A percentile compares a stretch with the other conserved stretches of the same genome.
phyloP scores from a whole-genome alignment of 2,888 invertebrate genomes.

The Julus scandinavius region DNA sequence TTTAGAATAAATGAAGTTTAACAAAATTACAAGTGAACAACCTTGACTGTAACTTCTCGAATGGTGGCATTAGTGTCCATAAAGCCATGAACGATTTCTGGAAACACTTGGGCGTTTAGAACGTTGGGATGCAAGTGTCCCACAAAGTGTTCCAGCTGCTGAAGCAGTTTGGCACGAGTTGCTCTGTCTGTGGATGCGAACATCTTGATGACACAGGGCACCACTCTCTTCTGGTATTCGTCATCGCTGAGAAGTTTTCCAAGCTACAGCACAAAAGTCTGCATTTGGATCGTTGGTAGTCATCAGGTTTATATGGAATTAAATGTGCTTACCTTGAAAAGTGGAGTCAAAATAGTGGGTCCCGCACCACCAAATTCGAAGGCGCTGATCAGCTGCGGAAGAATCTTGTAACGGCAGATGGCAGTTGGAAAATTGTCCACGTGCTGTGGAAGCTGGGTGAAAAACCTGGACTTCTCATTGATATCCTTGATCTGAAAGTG shows the following conservation, averaged over 20 bases:
- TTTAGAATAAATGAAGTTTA: too few relatives aligned
- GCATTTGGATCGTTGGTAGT: background rate
- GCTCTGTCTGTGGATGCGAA: constrained; percentile 96
- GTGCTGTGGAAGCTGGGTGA: constrained; percentile 83
- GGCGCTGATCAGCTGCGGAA: constrained; percentile 93
- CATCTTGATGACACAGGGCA: constrained; percentile 96
- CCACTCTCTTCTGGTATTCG: constrained; percentile 95
- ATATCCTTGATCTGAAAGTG: constrained; percentile 86
- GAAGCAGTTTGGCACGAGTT: constrained; percentile 90
- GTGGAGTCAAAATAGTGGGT: constrained; percentile 90
- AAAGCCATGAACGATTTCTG: constrained; percentile 93
- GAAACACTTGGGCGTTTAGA: constrained; percentile 95
- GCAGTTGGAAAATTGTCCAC: constrained; percentile 92
- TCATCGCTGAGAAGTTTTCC: constrained; percentile 88
- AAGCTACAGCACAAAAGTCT: constrained; percentile 73
- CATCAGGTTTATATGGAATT: background rate
- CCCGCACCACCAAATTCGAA: constrained; percentile 99
- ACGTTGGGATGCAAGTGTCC: constrained; percentile 71
- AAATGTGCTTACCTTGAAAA: constrained; percentile 81
- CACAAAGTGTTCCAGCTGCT: constrained; percentile 89
- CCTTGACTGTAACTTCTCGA: constrained; percentile 96
- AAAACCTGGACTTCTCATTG: constrained; percentile 90
- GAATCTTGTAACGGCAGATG: constrained; percentile 92
- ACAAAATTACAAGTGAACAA: constrained; percentile 64
- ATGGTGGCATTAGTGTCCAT: constrained; percentile 97